These are phyloP conservation scores for rat (Rattus norvegicus) DNA, from an alignment of 2,113 vertebrate genomes.

Conservation along the genomic window GRCr8 NC_086024.1:61168001-61168500, in stretches of 20 bases:
- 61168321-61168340: not conserved
- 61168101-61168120: too few species aligned
- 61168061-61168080: not conserved
- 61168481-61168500: not conserved
- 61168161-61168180: too few species aligned
- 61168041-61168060: not conserved
- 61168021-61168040: not conserved
- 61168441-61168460: not conserved
- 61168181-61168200: too few species aligned
- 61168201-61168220: too few species aligned
- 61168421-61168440: not conserved
- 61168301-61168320: not conserved
- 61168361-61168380: not conserved
- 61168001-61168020: not conserved
- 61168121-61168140: not conserved
- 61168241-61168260: not conserved
- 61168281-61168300: not conserved
- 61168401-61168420: not conserved
- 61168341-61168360: not conserved
- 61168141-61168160: not conserved
- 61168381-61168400: not conserved
- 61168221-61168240: too few species aligned
- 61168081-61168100: not conserved
- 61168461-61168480: not conserved
- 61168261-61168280: not conserved